A percentile compares a stretch with the other conserved stretches of the same genome.
These are phyloP conservation scores for Rhabditoides inermis DNA, from an alignment of 2,888 invertebrate species.

Conservation along the genomic window DNA sequence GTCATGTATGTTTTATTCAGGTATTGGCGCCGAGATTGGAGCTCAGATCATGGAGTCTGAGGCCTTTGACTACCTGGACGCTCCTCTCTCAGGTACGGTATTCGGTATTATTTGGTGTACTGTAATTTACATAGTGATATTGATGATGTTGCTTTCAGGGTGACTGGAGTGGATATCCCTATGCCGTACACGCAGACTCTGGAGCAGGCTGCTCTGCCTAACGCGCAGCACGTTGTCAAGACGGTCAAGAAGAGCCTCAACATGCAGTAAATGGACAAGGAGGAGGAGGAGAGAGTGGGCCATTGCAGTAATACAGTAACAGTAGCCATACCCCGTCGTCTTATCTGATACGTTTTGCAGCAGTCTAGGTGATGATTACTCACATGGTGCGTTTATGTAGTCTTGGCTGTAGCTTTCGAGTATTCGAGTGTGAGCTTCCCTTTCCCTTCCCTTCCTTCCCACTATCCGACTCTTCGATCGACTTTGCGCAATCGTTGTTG, in stretches of 20 bases:
- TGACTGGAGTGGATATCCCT: slow-evolving; percentile 86
- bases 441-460: no score
- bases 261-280: slow-evolving; percentile 36
- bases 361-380: no score
- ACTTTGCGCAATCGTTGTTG: no score
- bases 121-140: no score
- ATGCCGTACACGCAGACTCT: slow-evolving; percentile 90
- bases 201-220: slow-evolving; percentile 60
- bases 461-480: no score
- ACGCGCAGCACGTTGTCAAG: slow-evolving; percentile 65
- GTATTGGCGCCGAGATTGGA: slow-evolving; percentile 82
- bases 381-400: no score
- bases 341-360: no score
- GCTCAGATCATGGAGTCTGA: slow-evolving; percentile 75
- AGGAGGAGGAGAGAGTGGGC: background rate
- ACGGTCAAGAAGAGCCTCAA: slow-evolving; percentile 74
- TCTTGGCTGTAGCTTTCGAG: no score
- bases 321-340: no score
- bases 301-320: no score
- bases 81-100: slow-evolving; percentile 70
- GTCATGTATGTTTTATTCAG: slow-evolving; percentile 10
- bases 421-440: no score
- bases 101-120: background rate
- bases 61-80: slow-evolving; percentile 88
- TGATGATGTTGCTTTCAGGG: slow-evolving; percentile 43